Evolutionary conservation across 2,888 invertebrate genomes (phyloP).

Genomic region (Amiota minor): DNA sequence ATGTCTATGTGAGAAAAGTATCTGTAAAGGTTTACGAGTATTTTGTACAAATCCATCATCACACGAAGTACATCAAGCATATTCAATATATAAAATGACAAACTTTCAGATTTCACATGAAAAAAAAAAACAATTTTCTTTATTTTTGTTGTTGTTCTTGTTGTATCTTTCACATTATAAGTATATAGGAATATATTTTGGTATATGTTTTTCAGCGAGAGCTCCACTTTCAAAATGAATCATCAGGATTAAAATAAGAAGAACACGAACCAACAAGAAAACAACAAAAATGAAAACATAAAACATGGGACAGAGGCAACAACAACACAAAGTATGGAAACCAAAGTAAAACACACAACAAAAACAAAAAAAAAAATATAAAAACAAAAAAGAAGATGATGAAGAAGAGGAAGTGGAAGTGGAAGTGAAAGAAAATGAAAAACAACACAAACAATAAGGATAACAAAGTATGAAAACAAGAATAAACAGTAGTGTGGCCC

Average conservation of each 20-base stretch:
- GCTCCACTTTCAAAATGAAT: conserved; percentile 62
- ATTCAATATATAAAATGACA: conserved; percentile 53
- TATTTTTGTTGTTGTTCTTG: conserved; percentile 2
- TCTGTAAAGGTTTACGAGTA: too few species aligned
- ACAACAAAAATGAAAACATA: conserved; percentile 33
- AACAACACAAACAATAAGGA: conserved; percentile 20
- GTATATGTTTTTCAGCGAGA: conserved; percentile 29
- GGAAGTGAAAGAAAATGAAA: conserved; percentile 24
- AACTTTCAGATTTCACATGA: conserved; percentile 15
- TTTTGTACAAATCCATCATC: conserved; percentile 49
- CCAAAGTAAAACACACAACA: conserved; percentile 12
- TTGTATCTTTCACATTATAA: too few species aligned
- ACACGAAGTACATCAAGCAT: conserved; percentile 50
- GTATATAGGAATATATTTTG: conserved; percentile 3
- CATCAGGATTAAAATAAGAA: conserved; percentile 54
- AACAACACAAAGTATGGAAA: conserved; percentile 32
- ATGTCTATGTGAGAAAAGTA: too few species aligned
- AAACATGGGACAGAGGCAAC: neutral
- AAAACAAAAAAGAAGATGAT: conserved; percentile 25
- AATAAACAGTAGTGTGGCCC: conserved; percentile 55
- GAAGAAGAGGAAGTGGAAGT: conserved; percentile 1
- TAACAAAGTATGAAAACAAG: conserved; percentile 15
- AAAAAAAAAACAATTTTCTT: too few species aligned
- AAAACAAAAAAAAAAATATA: conserved; percentile 13
- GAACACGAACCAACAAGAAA: neutral